phyloP scores from a whole-genome alignment of 1,140 invertebrate species.

The Drosophila pandora region DNA sequence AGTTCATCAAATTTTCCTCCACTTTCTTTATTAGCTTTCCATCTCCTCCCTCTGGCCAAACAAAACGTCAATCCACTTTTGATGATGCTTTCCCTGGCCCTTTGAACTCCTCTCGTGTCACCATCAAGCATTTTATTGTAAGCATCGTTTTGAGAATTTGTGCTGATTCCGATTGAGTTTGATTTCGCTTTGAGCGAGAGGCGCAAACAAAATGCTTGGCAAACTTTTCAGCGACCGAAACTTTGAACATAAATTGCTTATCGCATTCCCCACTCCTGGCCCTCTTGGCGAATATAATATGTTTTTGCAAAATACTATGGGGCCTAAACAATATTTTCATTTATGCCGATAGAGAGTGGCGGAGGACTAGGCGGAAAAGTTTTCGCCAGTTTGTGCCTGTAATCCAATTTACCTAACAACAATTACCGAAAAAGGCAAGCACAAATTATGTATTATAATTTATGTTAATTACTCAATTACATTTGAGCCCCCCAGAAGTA shows the following conservation, averaged over 20 bases:
- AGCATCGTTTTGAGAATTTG: conserved; percentile 65
- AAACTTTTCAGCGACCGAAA: conserved; percentile 67
- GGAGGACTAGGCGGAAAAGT: conserved; percentile 9
- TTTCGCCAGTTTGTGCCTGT: conserved; percentile 40
- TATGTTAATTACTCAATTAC: conserved; percentile 84
- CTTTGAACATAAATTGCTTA: conserved; percentile 77
- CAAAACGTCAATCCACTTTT: conserved; percentile 41
- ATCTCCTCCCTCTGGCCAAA: neutral
- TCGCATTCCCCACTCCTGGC: conserved; percentile 40
- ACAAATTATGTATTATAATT: conserved; percentile 83
- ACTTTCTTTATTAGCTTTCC: neutral
- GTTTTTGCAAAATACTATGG: conserved; percentile 14
- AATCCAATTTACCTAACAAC: conserved; percentile 81
- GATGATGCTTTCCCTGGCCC: conserved; percentile 25
- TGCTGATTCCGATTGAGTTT: conserved; percentile 70
- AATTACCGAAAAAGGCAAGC: conserved; percentile 71
- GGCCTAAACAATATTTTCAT: conserved; percentile 57
- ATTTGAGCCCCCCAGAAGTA: conserved; percentile 63
- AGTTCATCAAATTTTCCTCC: neutral
- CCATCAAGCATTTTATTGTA: conserved; percentile 54
- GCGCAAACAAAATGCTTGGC: conserved; percentile 36
- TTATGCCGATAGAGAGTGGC: conserved; percentile 28
- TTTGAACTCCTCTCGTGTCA: conserved; percentile 26
- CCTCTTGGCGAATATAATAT: neutral
- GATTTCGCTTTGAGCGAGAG: conserved; percentile 55